Percentiles rank a stretch among this genome's conserved stretches.
Conservation (phyloP, 2,888 invertebrate genomes). For the Sphecodes monilicornis region DNA sequence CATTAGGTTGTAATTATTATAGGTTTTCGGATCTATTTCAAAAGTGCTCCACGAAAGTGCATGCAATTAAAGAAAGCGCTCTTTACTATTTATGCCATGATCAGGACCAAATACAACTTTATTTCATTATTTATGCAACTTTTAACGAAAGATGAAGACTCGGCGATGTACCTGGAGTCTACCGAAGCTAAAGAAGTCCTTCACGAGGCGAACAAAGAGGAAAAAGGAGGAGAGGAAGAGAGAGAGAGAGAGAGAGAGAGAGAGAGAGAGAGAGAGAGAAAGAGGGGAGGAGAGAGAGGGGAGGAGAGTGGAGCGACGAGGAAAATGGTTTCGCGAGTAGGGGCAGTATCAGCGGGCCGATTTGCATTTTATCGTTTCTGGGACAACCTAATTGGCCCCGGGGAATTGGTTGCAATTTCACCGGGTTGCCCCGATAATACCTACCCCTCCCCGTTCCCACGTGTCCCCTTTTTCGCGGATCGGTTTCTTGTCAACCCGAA, state of each 20-base stretch:
- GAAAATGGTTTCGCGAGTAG: conserved; percentile 52
- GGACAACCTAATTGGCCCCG: conserved; percentile 72
- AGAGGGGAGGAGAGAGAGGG: neutral
- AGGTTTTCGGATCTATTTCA: too few species aligned
- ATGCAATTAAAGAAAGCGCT: too few species aligned
- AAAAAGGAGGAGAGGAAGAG: too few species aligned
- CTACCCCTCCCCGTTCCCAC: neutral
- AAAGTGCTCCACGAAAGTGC: too few species aligned
- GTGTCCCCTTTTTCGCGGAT: neutral
- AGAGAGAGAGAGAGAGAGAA: too few species aligned
- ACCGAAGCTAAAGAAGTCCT: neutral
- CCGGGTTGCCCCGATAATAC: conserved; percentile 39
- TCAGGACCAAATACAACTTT: too few species aligned
- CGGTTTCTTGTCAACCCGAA: conserved; percentile 45
- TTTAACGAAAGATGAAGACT: neutral
- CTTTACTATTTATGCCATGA: too few species aligned
- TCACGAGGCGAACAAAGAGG: neutral
- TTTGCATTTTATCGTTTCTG: conserved; percentile 66
- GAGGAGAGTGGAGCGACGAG: neutral
- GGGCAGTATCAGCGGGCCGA: conserved; percentile 63
- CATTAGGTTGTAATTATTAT: too few species aligned
- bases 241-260: too few species aligned
- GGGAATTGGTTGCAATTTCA: conserved; percentile 71
- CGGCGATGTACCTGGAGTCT: neutral
- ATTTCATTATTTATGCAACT: too few species aligned